Evolutionary conservation across 2,888 invertebrate species (phyloP).

Genomic region (Drosophila mimica): DNA sequence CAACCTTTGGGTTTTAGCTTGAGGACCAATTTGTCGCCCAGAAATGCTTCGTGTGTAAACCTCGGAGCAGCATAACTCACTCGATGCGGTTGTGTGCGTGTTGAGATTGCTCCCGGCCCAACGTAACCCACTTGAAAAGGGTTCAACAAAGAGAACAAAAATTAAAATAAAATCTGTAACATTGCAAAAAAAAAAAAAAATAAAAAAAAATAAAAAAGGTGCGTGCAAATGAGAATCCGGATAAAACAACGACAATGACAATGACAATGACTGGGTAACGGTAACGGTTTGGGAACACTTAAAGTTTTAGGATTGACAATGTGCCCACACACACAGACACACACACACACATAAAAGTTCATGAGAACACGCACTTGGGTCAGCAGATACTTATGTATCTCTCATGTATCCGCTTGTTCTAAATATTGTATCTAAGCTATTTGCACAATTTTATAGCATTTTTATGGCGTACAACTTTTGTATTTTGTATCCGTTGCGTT

Average conservation of each 20-base stretch:
- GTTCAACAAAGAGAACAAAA: constrained; percentile 36
- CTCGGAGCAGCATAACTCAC: constrained; percentile 62
- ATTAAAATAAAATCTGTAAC: constrained; percentile 68
- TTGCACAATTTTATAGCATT: constrained; percentile 76
- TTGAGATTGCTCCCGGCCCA: constrained; percentile 41
- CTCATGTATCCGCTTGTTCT: constrained; percentile 32
- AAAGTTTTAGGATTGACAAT: constrained; percentile 55
- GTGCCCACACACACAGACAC: constrained; percentile 45
- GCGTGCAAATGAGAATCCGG: constrained; percentile 40
- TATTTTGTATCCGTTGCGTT: constrained; percentile 32
- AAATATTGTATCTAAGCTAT: constrained; percentile 62
- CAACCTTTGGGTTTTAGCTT: constrained; percentile 53
- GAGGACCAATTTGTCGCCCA: constrained; percentile 71
- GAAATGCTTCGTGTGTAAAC: constrained; percentile 52
- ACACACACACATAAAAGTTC: constrained; percentile 61
- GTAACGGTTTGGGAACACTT: constrained; percentile 40
- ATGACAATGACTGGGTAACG: constrained; percentile 35
- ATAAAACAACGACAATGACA: constrained; percentile 43
- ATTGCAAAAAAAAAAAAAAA: background rate
- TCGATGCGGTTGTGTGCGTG: constrained; percentile 51
- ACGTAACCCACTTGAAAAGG: constrained; percentile 32
- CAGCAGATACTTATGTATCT: constrained; percentile 64
- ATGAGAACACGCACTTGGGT: constrained; percentile 72
- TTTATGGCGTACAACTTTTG: constrained; percentile 73
- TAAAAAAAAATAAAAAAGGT: constrained; percentile 8